Evolutionary conservation across 2,888 invertebrate genomes (phyloP).

Genomic region (Prosapia bicincta): DNA sequence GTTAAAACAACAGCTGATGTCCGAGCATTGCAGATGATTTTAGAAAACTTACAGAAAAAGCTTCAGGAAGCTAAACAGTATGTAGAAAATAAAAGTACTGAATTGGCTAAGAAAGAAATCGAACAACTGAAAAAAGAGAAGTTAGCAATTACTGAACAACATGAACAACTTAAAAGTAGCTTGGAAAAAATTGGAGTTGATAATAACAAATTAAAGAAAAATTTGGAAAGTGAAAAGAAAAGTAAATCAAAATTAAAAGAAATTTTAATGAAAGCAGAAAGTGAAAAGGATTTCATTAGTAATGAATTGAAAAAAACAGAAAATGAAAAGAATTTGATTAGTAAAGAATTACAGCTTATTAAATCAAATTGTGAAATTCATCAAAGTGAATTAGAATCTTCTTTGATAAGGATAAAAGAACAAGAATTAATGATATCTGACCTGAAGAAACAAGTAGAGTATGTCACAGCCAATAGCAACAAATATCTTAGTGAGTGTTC

Average conservation of each 20-base stretch:
- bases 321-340: background rate
- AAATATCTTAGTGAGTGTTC: slow-evolving; percentile 43
- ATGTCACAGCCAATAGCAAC: slow-evolving; percentile 22
- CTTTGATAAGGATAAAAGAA: background rate
- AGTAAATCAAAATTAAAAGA: background rate
- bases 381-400: slow-evolving; percentile 10
- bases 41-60: slow-evolving; percentile 52
- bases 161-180: slow-evolving; percentile 49
- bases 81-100: slow-evolving; percentile 51
- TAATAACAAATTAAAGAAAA: slow-evolving; percentile 1
- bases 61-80: slow-evolving; percentile 51
- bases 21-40: slow-evolving; percentile 45
- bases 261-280: background rate
- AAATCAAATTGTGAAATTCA: slow-evolving; percentile 7
- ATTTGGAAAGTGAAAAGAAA: slow-evolving; percentile 4
- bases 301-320: background rate
- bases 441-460: slow-evolving; percentile 11
- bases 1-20: slow-evolving; percentile 46
- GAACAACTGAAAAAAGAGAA: slow-evolving; percentile 41
- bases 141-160: slow-evolving; percentile 41
- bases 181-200: slow-evolving; percentile 40
- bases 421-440: background rate
- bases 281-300: background rate
- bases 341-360: background rate
- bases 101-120: slow-evolving; percentile 50